Percentiles rank a stretch among this genome's conserved stretches.
Conservation (phyloP, 2,113 vertebrate genomes). For the Muscicapa adusta region DNA sequence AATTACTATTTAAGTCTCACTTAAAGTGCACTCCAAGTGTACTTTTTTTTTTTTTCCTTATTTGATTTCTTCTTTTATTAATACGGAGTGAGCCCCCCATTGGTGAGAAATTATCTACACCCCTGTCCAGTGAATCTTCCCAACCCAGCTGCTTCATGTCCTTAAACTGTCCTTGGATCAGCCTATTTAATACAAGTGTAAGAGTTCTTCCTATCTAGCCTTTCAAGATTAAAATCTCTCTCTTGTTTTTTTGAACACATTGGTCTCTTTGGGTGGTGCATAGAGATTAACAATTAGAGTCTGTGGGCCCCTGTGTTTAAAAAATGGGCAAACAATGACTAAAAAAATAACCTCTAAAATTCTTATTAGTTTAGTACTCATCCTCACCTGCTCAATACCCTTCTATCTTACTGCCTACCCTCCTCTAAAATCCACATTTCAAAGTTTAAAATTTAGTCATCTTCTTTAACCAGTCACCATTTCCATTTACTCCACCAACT, state of each 20-base stretch:
- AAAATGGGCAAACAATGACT: background rate
- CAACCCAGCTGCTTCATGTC: background rate
- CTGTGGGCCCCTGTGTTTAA: background rate
- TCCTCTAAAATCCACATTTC: background rate
- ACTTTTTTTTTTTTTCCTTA: background rate
- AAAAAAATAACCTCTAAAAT: background rate
- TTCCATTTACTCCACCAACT: background rate
- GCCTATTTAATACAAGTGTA: background rate
- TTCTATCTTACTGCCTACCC: background rate
- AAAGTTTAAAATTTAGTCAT: background rate
- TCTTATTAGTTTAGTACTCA: background rate
- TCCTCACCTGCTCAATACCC: fast-evolving
- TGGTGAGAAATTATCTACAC: background rate
- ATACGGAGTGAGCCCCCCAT: background rate
- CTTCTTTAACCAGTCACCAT: background rate
- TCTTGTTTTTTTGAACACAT: background rate
- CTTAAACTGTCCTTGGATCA: background rate
- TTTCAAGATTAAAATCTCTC: background rate
- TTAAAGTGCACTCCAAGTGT: background rate
- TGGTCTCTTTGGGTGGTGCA: background rate
- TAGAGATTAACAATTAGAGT: background rate
- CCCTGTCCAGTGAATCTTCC: background rate
- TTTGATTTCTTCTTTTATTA: background rate
- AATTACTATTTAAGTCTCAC: background rate
- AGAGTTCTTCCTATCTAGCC: background rate